Evolutionary conservation across 64 coral and sea anemone genomes (phyloP).

Genomic region (Montipora sp.): DNA sequence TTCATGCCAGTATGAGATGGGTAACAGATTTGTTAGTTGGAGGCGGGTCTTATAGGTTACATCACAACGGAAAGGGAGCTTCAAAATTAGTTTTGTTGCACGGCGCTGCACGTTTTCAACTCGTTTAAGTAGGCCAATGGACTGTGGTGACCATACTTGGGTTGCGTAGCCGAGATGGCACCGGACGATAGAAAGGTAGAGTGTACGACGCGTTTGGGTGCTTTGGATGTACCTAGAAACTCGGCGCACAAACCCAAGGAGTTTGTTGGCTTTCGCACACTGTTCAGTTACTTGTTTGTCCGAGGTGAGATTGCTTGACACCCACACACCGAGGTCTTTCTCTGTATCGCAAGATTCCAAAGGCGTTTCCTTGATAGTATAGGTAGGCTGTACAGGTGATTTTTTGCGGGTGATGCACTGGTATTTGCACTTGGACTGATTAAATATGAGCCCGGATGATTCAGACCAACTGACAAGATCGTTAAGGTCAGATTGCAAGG

Average conservation of each 20-base stretch:
- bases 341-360: constrained; percentile 68
- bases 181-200: constrained; percentile 40
- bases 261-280: constrained; percentile 51
- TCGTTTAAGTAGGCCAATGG: constrained; percentile 15
- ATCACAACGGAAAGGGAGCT: constrained; percentile 8
- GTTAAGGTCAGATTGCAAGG: constrained; percentile 36
- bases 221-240: constrained; percentile 31
- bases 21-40: constrained; percentile 16
- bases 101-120: constrained; percentile 13
- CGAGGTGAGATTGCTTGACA: constrained; percentile 66
- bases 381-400: constrained; percentile 30
- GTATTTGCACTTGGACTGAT: constrained; percentile 60
- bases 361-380: constrained; percentile 60
- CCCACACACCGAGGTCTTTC: constrained; percentile 75
- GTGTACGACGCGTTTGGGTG: constrained; percentile 22
- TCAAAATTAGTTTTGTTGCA: constrained; percentile 21
- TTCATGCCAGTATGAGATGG: constrained; percentile 27
- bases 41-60: constrained; percentile 25
- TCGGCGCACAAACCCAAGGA: constrained; percentile 50
- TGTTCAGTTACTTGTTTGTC: constrained; percentile 39
- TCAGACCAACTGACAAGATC: constrained; percentile 29
- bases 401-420: constrained; percentile 64
- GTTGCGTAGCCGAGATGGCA: constrained; percentile 41
- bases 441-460: constrained; percentile 54
- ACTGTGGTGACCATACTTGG: constrained; percentile 30